phyloP scores from a whole-genome alignment of 2,888 invertebrate species.

The Leucophora obtusa region DNA sequence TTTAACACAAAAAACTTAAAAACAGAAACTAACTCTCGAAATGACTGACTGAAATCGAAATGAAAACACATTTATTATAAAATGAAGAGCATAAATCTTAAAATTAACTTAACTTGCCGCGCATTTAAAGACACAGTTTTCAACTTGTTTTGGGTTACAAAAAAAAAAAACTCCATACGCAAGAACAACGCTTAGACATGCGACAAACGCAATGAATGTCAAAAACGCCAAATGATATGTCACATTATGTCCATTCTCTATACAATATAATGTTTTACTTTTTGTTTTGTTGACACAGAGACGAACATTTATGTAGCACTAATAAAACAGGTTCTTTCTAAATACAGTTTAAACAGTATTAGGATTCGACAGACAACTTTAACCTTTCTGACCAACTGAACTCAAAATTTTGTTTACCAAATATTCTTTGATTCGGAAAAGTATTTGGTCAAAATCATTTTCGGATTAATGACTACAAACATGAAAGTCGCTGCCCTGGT shows the following conservation, averaged over 20 bases:
- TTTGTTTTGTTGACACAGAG: not conserved
- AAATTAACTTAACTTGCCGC: constrained; percentile 49
- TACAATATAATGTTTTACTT: constrained; percentile 46
- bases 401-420: no score
- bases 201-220: constrained; percentile 72
- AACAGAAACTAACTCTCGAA: constrained; percentile 22
- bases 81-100: constrained; percentile 65
- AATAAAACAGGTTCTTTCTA: no score
- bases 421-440: no score
- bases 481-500: no score
- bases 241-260: constrained; percentile 62
- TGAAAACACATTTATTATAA: constrained; percentile 64
- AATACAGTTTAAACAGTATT: no score
- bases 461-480: no score
- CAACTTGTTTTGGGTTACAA: constrained; percentile 46
- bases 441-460: no score
- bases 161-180: constrained; percentile 1
- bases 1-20: constrained; percentile 18
- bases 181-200: constrained; percentile 70
- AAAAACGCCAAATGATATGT: constrained; percentile 65
- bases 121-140: constrained; percentile 36
- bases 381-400: no score
- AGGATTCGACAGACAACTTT: no score
- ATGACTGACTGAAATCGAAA: constrained; percentile 60
- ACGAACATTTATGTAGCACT: not conserved